Base-by-base conservation (phyloP, 2,888 invertebrate genomes). In the Phengaris arion region DNA sequence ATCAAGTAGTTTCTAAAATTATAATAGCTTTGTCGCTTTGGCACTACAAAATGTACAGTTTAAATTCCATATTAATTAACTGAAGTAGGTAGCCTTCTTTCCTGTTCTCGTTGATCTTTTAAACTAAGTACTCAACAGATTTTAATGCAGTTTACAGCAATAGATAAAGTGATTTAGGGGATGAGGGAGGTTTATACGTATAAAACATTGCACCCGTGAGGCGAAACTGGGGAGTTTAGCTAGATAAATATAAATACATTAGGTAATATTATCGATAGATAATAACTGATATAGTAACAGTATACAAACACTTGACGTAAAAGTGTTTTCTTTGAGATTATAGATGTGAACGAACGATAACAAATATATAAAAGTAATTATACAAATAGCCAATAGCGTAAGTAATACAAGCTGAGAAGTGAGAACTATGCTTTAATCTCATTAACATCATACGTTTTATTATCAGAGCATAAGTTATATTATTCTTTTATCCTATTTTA, bases 341-440 rank as follows among this genome's bases (percentile, higher is more conserved):
- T 70, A 13, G 70, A 70, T 74, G 76, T 76, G 74, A 76, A 74
- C 70, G 74, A 45, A 77, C 76, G 77, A 79, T 79, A 77, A 77
- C 46, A 55, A 70, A n/a, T 72, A 52, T 35, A 72, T 54, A 12
- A 45, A 10, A 45, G 72, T 72, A 72, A 72, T 72, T 72, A 72
- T 54, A 64, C 35, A 35, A 54, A n/a, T 48, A 69, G 46, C 48
- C 46, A 46, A 52, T 72, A 54, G 70, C 64, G 64, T 45, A 45
- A 64, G 35, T 45, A 64, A 64, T 64, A 12, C 35, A 12, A 12
- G 35, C 64, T 64, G 64, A 64, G 22, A 64, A 64, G 12, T 10
- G n/a, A n/a, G n/a, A n/a, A n/a, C n/a, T 12, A 64, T 35, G 64
- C 35, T 6, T 45, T 64, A 64, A 64, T 64, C 64, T 13, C 13